Conservation (phyloP, 2,113 vertebrate species). For the Perca schrenkii region DNA sequence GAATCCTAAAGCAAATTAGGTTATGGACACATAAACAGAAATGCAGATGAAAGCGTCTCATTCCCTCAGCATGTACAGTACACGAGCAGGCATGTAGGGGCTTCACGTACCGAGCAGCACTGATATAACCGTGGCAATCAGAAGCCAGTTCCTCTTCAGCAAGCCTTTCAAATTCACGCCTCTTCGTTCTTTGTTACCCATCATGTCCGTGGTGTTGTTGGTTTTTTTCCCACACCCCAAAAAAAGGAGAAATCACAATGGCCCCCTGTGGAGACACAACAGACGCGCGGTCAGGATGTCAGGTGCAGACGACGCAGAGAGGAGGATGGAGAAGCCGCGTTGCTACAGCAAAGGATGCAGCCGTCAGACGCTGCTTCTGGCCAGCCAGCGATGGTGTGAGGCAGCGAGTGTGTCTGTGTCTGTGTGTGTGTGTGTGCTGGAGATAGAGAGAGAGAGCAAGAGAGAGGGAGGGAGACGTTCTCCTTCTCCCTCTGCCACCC, state of each 20-base stretch:
- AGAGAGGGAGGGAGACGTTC: slow-evolving; percentile 1
- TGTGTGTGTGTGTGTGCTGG: not conserved
- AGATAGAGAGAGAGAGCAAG: not conserved
- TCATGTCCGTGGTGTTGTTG: slow-evolving; percentile 74
- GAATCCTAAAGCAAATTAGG: not conserved
- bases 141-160: slow-evolving; percentile 91
- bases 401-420: slow-evolving; percentile 12
- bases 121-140: slow-evolving; percentile 89
- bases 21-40: slow-evolving; percentile 1
- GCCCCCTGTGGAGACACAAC: slow-evolving; percentile 39
- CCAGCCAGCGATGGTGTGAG: slow-evolving; percentile 31
- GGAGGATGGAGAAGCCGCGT: slow-evolving; percentile 27
- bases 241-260: slow-evolving; percentile 17
- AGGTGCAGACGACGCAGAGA: slow-evolving; percentile 44
- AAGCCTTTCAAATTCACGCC: slow-evolving; percentile 82
- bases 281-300: slow-evolving; percentile 28
- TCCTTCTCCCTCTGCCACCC: slow-evolving; percentile 25
- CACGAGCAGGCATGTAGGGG: slow-evolving; percentile 33
- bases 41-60: slow-evolving; percentile 2
- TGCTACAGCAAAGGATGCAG: slow-evolving; percentile 65
- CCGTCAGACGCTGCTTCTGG: slow-evolving; percentile 66
- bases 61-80: slow-evolving; percentile 3
- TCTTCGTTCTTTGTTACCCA: slow-evolving; percentile 85
- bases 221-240: not conserved
- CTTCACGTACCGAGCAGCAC: slow-evolving; percentile 90